Percentiles rank a stretch among this genome's conserved stretches.
Conservation (phyloP, 2,113 vertebrate species). For the Pygoscelis antarcticus region DNA sequence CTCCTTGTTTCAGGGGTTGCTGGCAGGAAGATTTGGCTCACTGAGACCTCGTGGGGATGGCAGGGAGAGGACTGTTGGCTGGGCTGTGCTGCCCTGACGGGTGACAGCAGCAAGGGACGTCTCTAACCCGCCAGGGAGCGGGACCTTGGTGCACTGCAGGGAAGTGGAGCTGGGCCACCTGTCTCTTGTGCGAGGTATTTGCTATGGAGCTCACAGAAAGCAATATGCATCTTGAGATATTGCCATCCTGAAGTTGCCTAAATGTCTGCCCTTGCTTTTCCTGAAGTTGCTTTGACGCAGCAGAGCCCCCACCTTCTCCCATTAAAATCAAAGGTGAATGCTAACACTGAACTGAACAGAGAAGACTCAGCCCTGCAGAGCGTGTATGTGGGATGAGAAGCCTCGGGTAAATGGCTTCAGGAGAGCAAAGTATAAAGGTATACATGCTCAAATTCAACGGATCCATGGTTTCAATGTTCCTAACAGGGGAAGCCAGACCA, state of each 20-base stretch:
- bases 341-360: neutral
- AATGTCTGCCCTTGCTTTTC: neutral
- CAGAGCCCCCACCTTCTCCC: neutral
- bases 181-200: accelerated
- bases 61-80: neutral
- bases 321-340: neutral
- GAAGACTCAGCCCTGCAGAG: neutral
- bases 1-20: neutral
- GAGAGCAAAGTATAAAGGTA: neutral
- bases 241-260: neutral
- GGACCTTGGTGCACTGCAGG: neutral
- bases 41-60: neutral
- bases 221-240: neutral
- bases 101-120: neutral
- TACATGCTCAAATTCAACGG: neutral
- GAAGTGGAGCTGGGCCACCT: neutral
- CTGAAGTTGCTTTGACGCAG: neutral
- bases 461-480: accelerated
- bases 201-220: neutral
- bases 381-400: neutral
- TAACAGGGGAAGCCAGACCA: too few species aligned
- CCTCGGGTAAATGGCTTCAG: neutral
- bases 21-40: neutral
- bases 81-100: accelerated
- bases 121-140: accelerated